Conservation (phyloP, 2,113 vertebrate species). For the Thalassarche chlororhynchos region DNA sequence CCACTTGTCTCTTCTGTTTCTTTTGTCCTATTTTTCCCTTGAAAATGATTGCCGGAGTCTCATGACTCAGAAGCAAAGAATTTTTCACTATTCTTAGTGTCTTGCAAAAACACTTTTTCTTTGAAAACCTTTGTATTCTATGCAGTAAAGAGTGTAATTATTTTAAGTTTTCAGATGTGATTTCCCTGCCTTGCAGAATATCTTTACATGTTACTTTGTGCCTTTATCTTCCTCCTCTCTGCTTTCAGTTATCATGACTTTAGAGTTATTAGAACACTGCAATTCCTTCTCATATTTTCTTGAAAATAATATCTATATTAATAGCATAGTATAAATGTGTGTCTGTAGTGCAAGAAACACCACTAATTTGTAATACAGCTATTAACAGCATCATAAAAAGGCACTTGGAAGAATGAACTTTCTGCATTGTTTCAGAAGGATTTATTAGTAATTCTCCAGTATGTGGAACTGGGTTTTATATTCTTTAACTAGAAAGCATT, state of each 20-base stretch:
- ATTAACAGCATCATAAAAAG: neutral
- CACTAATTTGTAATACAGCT: neutral
- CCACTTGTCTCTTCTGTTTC: neutral
- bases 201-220: neutral
- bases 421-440: neutral
- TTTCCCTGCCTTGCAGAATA: neutral
- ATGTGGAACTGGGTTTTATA: neutral
- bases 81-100: neutral
- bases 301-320: neutral
- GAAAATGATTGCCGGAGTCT: neutral
- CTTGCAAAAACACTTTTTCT: neutral
- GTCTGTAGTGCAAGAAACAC: neutral
- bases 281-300: neutral
- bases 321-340: neutral
- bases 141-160: neutral
- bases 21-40: neutral
- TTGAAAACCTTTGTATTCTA: neutral
- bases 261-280: neutral
- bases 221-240: neutral
- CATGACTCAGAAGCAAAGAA: neutral
- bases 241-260: neutral
- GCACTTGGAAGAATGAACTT: neutral
- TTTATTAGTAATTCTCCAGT: neutral
- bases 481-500: neutral
- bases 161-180: neutral